A percentile compares a stretch with the other conserved stretches of the same genome.
phyloP scores from a whole-genome alignment of 2,888 invertebrate species.

The Campoplex capitator region DNA sequence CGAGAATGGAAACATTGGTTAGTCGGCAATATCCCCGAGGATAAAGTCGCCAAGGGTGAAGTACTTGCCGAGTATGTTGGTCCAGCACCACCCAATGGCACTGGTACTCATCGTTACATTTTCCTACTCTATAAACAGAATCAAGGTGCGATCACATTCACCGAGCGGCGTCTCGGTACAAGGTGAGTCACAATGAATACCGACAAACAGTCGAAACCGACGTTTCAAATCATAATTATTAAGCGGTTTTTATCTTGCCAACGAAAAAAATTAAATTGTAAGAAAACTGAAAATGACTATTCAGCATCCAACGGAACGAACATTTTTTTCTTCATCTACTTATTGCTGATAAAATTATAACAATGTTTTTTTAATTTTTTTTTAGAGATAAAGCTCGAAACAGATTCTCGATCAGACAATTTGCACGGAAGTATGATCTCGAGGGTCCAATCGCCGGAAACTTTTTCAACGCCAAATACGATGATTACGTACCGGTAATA shows the following conservation, averaged over 20 bases:
- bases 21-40: conserved; percentile 84
- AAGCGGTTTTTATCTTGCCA: background rate
- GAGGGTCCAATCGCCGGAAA: conserved; percentile 88
- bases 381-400: conserved; percentile 85
- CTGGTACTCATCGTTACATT: conserved; percentile 81
- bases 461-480: conserved; percentile 87
- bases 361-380: conserved; percentile 6
- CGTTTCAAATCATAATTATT: background rate
- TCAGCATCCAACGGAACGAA: too few relatives aligned
- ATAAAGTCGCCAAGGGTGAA: conserved; percentile 82
- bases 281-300: too few relatives aligned
- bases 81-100: conserved; percentile 81
- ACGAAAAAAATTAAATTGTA: background rate
- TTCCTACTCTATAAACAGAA: conserved; percentile 83
- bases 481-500: conserved; percentile 86
- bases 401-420: conserved; percentile 87
- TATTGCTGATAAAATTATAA: background rate
- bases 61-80: conserved; percentile 82
- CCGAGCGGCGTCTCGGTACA: conserved; percentile 80
- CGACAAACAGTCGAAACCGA: background rate
- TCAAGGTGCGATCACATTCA: conserved; percentile 82
- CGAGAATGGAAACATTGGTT: conserved; percentile 83
- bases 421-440: conserved; percentile 87
- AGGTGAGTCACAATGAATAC: conserved; percentile 71
- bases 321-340: background rate